Evolutionary conservation across 2,113 vertebrate genomes (phyloP).

Genomic region (Paramisgurnus dabryanus): DNA sequence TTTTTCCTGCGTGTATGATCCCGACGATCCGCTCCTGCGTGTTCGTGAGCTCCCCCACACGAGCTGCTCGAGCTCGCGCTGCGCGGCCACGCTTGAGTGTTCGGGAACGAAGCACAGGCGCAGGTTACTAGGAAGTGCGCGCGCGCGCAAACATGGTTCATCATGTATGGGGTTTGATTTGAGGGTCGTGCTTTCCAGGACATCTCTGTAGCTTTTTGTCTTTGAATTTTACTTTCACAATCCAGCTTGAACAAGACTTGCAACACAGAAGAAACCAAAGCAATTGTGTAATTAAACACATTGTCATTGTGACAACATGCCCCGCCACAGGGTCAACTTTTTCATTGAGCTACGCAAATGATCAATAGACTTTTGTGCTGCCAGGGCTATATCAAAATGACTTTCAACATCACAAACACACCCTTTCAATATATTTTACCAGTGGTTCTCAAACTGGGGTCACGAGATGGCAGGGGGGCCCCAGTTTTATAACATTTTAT

Average conservation of each 20-base stretch:
- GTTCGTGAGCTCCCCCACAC: slow-evolving; percentile 61
- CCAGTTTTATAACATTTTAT: no score
- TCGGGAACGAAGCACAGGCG: slow-evolving; percentile 69
- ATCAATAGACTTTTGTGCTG: no score
- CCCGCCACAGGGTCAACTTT: no score
- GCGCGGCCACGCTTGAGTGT: slow-evolving; percentile 65
- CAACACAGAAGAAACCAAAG: not conserved
- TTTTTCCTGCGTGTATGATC: slow-evolving; percentile 46
- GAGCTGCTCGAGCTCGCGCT: slow-evolving; percentile 71
- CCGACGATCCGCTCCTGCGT: slow-evolving; percentile 62
- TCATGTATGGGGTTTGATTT: slow-evolving; percentile 36
- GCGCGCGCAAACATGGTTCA: slow-evolving; percentile 49
- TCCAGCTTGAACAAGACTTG: not conserved
- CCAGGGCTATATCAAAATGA: no score
- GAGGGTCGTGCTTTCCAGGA: slow-evolving; percentile 50
- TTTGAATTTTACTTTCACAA: not conserved
- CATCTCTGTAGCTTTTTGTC: slow-evolving; percentile 2
- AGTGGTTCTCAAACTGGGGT: no score
- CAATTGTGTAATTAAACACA: not conserved
- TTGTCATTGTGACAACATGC: no score
- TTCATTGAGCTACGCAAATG: no score
- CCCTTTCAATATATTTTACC: no score
- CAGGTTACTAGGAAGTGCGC: slow-evolving; percentile 81
- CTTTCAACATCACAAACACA: no score
- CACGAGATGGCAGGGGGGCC: no score